Percentiles rank a stretch among this genome's conserved stretches.
phyloP scores from a whole-genome alignment of 2,113 vertebrate genomes.

The Talpa occidentalis region DNA sequence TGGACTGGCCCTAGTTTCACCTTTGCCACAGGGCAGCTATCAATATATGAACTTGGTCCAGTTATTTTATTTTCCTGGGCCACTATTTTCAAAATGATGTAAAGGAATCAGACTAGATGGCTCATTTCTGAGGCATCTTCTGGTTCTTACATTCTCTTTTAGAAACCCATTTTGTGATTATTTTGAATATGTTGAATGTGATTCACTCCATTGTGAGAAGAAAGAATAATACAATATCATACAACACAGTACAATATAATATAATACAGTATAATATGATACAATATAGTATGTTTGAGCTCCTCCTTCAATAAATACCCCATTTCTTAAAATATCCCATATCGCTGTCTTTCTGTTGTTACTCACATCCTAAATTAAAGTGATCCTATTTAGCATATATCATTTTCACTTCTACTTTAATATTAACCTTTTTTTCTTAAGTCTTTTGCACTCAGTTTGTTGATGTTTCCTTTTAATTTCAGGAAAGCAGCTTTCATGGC shows the following conservation, averaged over 20 bases:
- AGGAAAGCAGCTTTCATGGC: background rate
- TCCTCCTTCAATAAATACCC: background rate
- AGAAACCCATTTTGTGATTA: background rate
- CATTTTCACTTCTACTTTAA: background rate
- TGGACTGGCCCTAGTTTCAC: background rate
- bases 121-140: background rate
- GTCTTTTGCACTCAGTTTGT: background rate
- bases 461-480: constrained; percentile 23
- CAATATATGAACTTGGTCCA: background rate
- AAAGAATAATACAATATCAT: background rate
- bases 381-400: background rate
- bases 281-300: background rate
- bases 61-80: background rate
- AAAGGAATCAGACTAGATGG: background rate
- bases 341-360: background rate
- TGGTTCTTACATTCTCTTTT: background rate
- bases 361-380: background rate
- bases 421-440: background rate
- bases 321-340: background rate
- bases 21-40: background rate
- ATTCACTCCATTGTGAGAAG: background rate
- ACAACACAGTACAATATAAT: background rate
- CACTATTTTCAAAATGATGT: background rate
- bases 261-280: background rate
- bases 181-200: background rate